phyloP scores from a whole-genome alignment of 1,140 invertebrate genomes.

The Hyphantria cunea region DNA sequence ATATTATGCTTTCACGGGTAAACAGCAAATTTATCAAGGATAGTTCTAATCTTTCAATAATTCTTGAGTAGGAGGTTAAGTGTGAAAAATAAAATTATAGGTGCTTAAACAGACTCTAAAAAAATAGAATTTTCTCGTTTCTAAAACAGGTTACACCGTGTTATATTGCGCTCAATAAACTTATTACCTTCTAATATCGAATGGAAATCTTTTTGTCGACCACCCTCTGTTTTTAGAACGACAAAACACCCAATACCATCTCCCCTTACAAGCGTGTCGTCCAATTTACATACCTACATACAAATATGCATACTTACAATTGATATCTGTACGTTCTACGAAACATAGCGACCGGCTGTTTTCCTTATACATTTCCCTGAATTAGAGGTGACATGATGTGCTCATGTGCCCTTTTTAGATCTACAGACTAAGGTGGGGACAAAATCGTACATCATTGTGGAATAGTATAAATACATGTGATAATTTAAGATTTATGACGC shows the following conservation, averaged over 20 bases:
- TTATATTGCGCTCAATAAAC: constrained; percentile 5
- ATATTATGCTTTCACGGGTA: no score
- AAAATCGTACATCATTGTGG: constrained; percentile 1
- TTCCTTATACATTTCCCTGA: constrained; percentile 13
- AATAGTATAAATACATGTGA: no score
- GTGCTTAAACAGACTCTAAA: no score
- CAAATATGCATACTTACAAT: constrained; percentile 5
- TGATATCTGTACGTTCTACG: constrained; percentile 17
- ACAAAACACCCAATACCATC: constrained; percentile 15
- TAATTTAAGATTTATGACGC: no score
- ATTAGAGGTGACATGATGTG: neutral
- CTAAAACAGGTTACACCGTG: no score
- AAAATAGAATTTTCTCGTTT: no score
- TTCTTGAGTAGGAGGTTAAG: no score
- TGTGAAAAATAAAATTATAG: no score
- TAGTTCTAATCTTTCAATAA: no score
- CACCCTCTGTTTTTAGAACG: constrained; percentile 24
- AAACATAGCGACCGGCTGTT: neutral
- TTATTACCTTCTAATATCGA: constrained; percentile 6
- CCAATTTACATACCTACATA: constrained; percentile 22
- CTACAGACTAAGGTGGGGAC: neutral
- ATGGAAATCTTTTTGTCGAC: constrained; percentile 6
- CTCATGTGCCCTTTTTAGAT: constrained; percentile 11
- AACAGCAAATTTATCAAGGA: no score
- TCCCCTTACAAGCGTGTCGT: constrained; percentile 14